phyloP scores from a whole-genome alignment of 2,113 vertebrate species.

The Lamprotornis superbus region DNA sequence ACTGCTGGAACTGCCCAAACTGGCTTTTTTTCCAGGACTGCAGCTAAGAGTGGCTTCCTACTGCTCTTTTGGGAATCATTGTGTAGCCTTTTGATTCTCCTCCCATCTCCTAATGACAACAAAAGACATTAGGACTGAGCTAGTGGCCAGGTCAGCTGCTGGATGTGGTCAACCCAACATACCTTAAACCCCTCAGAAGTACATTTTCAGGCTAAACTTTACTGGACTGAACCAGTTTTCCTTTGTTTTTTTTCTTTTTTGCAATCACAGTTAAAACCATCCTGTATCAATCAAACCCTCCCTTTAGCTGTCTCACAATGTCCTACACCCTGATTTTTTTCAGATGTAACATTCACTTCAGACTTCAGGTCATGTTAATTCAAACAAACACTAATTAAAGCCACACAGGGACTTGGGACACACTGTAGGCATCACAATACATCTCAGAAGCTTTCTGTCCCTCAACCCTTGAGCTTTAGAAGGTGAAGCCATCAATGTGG shows the following conservation, averaged over 20 bases:
- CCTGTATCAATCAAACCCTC: not conserved
- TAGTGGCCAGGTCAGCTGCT: not conserved
- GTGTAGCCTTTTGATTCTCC: not conserved
- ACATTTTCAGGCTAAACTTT: not conserved
- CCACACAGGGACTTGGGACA: accelerated
- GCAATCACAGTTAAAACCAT: not conserved
- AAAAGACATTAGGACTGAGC: not conserved
- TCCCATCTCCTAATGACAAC: not conserved
- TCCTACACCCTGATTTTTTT: not conserved
- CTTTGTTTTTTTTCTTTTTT: not conserved
- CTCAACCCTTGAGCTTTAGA: not conserved
- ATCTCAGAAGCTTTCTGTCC: not conserved
- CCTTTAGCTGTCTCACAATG: not conserved
- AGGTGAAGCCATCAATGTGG: not conserved
- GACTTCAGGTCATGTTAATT: not conserved
- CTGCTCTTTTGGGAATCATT: not conserved
- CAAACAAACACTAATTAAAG: not conserved
- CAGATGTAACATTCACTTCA: not conserved
- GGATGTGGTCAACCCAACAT: not conserved
- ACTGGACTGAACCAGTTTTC: too few species aligned
- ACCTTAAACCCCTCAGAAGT: not conserved
- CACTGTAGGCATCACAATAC: not conserved
- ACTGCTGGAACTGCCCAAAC: not conserved
- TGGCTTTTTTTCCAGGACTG: not conserved
- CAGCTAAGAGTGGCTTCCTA: not conserved